Percentiles rank a stretch among this genome's conserved stretches.
phyloP scores from a whole-genome alignment of 2,113 vertebrate species.

The Varanus komodoensis region DNA sequence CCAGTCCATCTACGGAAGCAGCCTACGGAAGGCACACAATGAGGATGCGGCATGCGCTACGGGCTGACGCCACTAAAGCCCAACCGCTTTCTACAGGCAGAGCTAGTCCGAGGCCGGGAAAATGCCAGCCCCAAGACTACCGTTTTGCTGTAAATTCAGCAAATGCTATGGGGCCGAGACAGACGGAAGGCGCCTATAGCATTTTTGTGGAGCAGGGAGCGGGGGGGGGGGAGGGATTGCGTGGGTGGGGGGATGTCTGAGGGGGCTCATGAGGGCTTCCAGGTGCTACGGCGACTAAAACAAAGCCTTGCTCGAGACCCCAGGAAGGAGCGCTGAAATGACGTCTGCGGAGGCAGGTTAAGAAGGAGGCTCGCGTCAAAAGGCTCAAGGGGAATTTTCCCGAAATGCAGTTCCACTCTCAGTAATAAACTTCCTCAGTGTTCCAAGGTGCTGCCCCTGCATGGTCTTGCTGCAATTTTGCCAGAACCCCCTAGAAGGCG shows the following conservation, averaged over 20 bases:
- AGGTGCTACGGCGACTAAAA: constrained; percentile 50
- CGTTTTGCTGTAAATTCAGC: constrained; percentile 58
- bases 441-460: background rate
- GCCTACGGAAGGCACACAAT: constrained; percentile 49
- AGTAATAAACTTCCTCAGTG: too few species aligned
- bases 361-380: background rate
- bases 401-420: background rate
- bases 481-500: background rate
- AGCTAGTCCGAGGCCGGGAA: constrained; percentile 49
- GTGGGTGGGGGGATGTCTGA: background rate
- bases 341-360: background rate
- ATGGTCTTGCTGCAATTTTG: background rate
- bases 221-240: background rate
- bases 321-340: background rate
- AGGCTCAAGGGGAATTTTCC: background rate
- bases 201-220: background rate
- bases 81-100: constrained; percentile 41
- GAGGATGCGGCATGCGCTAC: constrained; percentile 61
- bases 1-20: constrained; percentile 62
- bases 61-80: constrained; percentile 14
- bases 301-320: constrained; percentile 45
- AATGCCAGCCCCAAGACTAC: constrained; percentile 46
- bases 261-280: background rate
- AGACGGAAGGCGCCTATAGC: constrained; percentile 43
- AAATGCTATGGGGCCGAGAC: constrained; percentile 49